phyloP scores from a whole-genome alignment of 2,113 vertebrate genomes.

The Clinocottus analis region DNA sequence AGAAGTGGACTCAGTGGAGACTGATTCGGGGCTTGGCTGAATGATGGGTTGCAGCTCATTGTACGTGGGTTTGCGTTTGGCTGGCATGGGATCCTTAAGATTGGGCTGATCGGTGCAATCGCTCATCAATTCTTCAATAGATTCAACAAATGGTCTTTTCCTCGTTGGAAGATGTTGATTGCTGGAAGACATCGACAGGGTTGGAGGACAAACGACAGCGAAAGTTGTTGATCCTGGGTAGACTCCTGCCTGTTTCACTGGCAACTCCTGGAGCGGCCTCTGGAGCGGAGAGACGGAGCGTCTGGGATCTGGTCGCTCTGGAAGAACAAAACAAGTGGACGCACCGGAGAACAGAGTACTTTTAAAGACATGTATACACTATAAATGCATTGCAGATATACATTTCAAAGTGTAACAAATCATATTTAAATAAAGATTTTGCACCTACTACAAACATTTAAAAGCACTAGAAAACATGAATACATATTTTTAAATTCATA shows the following conservation, averaged over 20 bases:
- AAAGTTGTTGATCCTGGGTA: background rate
- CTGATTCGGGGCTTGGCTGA: background rate
- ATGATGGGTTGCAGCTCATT: background rate
- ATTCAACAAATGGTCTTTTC: conserved; percentile 21
- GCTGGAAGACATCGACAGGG: background rate
- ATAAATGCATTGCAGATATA: background rate
- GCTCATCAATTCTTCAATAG: background rate
- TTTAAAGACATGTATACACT: background rate
- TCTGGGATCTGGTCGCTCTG: background rate
- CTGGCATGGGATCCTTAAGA: background rate
- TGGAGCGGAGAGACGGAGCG: background rate
- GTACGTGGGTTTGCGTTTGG: background rate
- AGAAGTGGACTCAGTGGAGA: background rate
- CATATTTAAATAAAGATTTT: too few relatives aligned
- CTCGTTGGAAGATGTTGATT: background rate
- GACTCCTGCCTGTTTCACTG: background rate
- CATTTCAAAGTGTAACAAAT: background rate
- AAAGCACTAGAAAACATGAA: background rate
- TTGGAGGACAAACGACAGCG: background rate
- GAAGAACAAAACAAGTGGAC: background rate
- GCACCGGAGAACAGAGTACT: background rate
- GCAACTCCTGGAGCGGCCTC: background rate
- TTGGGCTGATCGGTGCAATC: background rate
- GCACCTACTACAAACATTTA: background rate
- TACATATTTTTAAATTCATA: background rate